phyloP scores from a whole-genome alignment of 2,797 vertebrate genomes.

The Acanthurus lineatus region DNA sequence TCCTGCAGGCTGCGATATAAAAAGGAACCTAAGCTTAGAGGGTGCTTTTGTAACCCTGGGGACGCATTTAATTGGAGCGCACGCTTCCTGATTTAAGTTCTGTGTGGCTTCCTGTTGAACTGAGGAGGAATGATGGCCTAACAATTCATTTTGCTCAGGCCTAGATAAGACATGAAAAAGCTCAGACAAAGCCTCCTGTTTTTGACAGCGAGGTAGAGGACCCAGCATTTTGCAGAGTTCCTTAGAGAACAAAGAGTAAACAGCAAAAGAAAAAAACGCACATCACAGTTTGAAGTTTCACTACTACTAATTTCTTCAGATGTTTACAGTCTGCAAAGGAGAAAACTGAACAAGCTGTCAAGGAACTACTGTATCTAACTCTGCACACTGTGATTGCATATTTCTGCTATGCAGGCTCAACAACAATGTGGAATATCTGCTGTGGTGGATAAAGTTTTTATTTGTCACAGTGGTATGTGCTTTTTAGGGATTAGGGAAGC shows the following conservation, averaged over 20 bases:
- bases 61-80: conserved; percentile 69
- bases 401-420: neutral
- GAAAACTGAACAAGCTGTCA: neutral
- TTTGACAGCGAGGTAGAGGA: conserved; percentile 45
- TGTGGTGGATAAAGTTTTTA: too few species aligned
- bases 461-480: too few species aligned
- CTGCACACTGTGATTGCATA: neutral
- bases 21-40: conserved; percentile 60
- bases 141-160: conserved; percentile 62
- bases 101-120: conserved; percentile 49
- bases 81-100: conserved; percentile 58
- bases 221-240: conserved; percentile 29
- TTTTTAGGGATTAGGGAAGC: too few species aligned
- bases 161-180: conserved; percentile 59
- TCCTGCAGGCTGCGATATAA: conserved; percentile 63
- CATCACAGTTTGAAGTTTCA: conserved; percentile 25
- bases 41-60: conserved; percentile 63
- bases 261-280: conserved; percentile 24
- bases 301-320: conserved; percentile 24
- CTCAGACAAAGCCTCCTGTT: conserved; percentile 49
- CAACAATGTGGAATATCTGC: neutral
- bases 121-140: conserved; percentile 49
- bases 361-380: neutral
- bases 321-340: conserved; percentile 11
- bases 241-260: conserved; percentile 45